A percentile compares a stretch with the other conserved stretches of the same genome.
phyloP scores from a whole-genome alignment of 2,113 vertebrate genomes.

The Prunella himalayana region DNA sequence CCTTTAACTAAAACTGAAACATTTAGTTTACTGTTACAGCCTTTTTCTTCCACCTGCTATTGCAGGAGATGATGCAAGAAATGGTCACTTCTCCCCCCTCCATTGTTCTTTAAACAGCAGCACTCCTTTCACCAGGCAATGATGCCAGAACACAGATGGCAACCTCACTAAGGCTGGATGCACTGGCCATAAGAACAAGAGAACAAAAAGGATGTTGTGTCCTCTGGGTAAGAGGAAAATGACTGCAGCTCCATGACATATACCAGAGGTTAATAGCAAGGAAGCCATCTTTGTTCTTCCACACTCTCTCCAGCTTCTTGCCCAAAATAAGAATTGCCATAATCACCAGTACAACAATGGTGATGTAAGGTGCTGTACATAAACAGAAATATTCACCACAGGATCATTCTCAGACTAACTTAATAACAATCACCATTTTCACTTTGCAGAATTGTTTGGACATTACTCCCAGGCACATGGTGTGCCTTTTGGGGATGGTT shows the following conservation, averaged over 20 bases:
- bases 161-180: not conserved
- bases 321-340: not conserved
- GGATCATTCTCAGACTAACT: not conserved
- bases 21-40: not conserved
- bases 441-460: not conserved
- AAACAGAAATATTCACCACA: not conserved
- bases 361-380: not conserved
- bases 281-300: not conserved
- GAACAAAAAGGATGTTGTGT: not conserved
- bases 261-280: not conserved
- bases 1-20: not conserved
- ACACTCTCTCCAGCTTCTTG: not conserved
- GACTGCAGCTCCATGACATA: not conserved
- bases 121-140: not conserved
- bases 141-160: not conserved
- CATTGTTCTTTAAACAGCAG: not conserved
- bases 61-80: rapidly evolving
- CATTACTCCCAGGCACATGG: not conserved
- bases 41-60: not conserved
- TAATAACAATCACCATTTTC: not conserved
- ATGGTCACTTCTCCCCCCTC: not conserved
- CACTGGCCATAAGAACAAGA: rapidly evolving
- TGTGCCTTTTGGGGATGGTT: not conserved
- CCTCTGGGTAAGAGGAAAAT: not conserved
- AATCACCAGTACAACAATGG: not conserved